Base-by-base conservation (phyloP, 2,797 vertebrate genomes). In the Ctenosaura bakeri region DNA sequence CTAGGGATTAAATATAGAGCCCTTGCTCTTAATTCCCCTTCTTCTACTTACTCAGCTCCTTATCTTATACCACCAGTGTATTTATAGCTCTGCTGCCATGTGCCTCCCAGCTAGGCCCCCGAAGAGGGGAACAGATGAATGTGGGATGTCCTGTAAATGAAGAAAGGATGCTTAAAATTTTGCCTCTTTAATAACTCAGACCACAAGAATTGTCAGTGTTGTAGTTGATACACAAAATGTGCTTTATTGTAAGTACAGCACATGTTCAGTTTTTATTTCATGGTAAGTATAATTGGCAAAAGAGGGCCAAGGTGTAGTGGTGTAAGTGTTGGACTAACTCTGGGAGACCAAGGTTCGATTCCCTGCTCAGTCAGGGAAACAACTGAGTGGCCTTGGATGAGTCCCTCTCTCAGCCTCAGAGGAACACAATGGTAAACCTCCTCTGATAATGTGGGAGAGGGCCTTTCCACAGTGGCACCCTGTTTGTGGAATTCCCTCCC, bases 1-100 rank as follows among this genome's bases (percentile, higher is more conserved):
- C 84, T 54, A 74, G 13, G 89, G 84, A 86, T 90, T 90, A 86
- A 86, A 62, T 13, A 4, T 26, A 85, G 78, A 81, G 66, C 18
- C 38, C 42, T 90, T 74, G 52, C 32, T 81, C 35, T 83, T 76
- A 90, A 76, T 24, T 32, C 20, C 20, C 84, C 22, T 18, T 52
- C 32, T 42, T 64, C 78, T 76, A 52, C 74, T 82, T 74, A 82
- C 54, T 38, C 38, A 22, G 66, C 52, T 32, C 62, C 29, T n/a
- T 69, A 66, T 79, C 35, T 54, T 80, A 71, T 29, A 16, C 84
- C 9, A 7, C 38, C 35, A 20, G 1, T 9, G 12, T 83, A 46
- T 76, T 50, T 50, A 50, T 50, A 16, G 74, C 24, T 29, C 2
- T 74, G 35, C 4, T n/a, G 14, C 79, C n/a, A 13, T 42, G 4